phyloP scores from a whole-genome alignment of 2,888 invertebrate genomes.

The Nomada fabriciana region DNA sequence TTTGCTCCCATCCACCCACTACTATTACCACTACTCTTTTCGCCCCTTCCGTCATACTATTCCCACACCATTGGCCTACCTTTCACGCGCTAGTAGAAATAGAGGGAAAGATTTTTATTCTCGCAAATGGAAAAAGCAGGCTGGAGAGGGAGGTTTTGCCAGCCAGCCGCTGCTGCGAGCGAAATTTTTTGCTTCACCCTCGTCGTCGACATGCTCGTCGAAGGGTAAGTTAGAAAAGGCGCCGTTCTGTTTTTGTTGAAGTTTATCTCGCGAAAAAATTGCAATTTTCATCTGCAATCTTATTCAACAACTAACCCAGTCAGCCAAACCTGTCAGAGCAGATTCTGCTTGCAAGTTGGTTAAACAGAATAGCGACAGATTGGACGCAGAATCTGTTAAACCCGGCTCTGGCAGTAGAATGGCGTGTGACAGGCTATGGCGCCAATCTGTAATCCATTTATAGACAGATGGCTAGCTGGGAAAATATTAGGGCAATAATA shows the following conservation, averaged over 20 bases:
- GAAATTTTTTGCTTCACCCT: slow-evolving; percentile 72
- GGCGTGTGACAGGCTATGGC: no score
- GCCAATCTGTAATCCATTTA: no score
- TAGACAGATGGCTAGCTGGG: no score
- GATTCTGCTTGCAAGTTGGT: no score
- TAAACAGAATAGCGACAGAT: no score
- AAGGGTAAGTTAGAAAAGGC: slow-evolving; percentile 43
- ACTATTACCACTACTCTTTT: slow-evolving; percentile 15
- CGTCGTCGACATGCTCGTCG: slow-evolving; percentile 49
- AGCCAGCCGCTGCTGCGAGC: slow-evolving; percentile 77
- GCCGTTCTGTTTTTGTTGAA: slow-evolving; percentile 30
- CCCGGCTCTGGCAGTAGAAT: no score
- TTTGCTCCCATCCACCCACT: slow-evolving; percentile 61
- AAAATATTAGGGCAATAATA: neutral
- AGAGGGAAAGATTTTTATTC: slow-evolving; percentile 75
- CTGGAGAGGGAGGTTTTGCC: slow-evolving; percentile 75
- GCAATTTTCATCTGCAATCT: neutral
- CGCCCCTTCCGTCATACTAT: neutral
- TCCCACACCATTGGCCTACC: slow-evolving; percentile 48
- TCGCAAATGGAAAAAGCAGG: slow-evolving; percentile 75
- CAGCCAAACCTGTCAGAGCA: no score
- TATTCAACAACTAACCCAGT: neutral
- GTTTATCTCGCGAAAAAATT: slow-evolving; percentile 30
- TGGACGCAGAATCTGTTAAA: no score
- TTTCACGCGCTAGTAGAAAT: slow-evolving; percentile 65